These are phyloP conservation scores for Augochlora pura DNA, from an alignment of 1,140 invertebrate species.

Conservation along the genomic window DNA sequence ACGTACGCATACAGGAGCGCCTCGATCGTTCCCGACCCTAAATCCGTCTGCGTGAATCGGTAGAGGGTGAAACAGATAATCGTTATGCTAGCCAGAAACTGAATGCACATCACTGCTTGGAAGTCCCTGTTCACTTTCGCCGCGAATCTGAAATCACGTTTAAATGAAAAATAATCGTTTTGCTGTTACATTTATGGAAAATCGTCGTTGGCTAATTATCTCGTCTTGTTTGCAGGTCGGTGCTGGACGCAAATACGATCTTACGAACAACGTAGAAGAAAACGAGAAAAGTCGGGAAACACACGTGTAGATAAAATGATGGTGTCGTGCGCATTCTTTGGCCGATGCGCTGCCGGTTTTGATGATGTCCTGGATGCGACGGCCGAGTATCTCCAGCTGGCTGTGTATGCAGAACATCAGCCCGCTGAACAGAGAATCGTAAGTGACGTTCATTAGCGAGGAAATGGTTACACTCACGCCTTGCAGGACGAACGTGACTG, in stretches of 20 bases:
- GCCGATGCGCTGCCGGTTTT: neutral
- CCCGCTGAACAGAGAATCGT: slow-evolving; percentile 49
- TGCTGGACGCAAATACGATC: too few species aligned
- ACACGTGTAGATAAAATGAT: slow-evolving; percentile 19
- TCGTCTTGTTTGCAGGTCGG: too few species aligned
- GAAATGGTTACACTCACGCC: slow-evolving; percentile 26
- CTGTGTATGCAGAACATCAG: slow-evolving; percentile 53
- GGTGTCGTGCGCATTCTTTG: slow-evolving; percentile 18
- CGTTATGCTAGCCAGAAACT: slow-evolving; percentile 51
- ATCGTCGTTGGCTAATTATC: too few species aligned
- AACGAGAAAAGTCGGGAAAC: too few species aligned
- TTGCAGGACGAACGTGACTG: slow-evolving; percentile 2
- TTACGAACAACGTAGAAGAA: too few species aligned
- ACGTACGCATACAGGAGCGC: slow-evolving; percentile 50
- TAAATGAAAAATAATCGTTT: too few species aligned
- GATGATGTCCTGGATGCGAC: slow-evolving; percentile 43
- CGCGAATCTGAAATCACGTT: slow-evolving; percentile 34
- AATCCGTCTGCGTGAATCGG: slow-evolving; percentile 66
- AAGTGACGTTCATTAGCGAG: slow-evolving; percentile 42
- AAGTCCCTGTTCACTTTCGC: slow-evolving; percentile 48
- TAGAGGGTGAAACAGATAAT: slow-evolving; percentile 54
- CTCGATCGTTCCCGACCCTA: slow-evolving; percentile 70
- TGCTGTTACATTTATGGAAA: too few species aligned
- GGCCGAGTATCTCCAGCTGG: slow-evolving; percentile 55
- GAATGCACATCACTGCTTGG: slow-evolving; percentile 35